Conservation (phyloP, 30 jellyfish, hydroid and myxozoan genomes). For the Cassiopea xamachana region DNA sequence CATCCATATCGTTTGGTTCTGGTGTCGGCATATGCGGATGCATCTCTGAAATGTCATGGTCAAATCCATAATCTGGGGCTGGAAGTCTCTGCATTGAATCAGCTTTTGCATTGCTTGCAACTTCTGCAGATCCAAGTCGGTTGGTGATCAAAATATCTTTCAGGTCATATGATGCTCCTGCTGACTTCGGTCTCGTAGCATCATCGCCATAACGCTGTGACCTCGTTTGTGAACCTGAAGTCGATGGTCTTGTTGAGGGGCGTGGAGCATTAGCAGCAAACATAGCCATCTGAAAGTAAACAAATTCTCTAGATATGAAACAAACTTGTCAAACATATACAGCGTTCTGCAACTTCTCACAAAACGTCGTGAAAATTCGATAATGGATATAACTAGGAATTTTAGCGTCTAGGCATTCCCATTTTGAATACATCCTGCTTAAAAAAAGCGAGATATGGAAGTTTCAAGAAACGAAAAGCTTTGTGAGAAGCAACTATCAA, state of each 20-base stretch:
- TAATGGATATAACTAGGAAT: too few species aligned
- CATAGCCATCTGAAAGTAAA: constrained; percentile 18
- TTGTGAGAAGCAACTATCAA: too few species aligned
- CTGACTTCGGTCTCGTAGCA: constrained; percentile 29
- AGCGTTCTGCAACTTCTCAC: too few species aligned
- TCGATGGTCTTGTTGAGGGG: constrained; percentile 37
- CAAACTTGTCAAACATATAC: too few species aligned
- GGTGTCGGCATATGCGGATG: constrained; percentile 70
- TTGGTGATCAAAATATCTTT: background rate
- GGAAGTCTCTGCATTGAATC: background rate
- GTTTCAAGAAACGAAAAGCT: too few species aligned
- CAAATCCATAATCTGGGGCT: background rate
- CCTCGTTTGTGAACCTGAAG: constrained; percentile 13
- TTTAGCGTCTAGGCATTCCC: too few species aligned
- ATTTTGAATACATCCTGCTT: too few species aligned
- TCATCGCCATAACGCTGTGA: background rate
- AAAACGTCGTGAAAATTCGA: too few species aligned
- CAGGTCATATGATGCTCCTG: constrained; percentile 30
- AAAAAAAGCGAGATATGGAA: too few species aligned
- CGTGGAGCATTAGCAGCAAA: constrained; percentile 20
- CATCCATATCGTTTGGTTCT: constrained; percentile 5
- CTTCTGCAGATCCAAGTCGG: background rate
- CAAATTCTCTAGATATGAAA: too few species aligned
- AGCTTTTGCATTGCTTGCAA: background rate
- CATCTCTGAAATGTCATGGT: background rate